Evolutionary conservation across 2,113 vertebrate species (phyloP).

Genomic region (Falco punctatus): DNA sequence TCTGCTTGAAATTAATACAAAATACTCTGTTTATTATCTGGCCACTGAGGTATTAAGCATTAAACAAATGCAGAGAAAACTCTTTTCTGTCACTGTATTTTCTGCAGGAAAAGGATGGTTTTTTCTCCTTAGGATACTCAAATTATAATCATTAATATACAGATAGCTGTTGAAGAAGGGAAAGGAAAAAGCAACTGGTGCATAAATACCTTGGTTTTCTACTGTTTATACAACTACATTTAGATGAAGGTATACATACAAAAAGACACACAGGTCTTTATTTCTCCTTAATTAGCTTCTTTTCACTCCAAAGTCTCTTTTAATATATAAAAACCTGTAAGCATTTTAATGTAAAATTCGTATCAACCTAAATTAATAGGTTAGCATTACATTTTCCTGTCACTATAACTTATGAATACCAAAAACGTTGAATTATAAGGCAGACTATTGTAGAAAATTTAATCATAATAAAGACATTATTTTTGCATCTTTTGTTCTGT

Average conservation of each 20-base stretch:
- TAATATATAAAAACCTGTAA: slow-evolving; percentile 35
- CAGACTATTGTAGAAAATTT: background rate
- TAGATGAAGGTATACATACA: background rate
- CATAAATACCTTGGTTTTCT: slow-evolving; percentile 25
- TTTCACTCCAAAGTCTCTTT: slow-evolving; percentile 19
- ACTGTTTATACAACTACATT: background rate
- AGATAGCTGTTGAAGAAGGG: background rate
- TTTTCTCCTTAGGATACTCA: background rate
- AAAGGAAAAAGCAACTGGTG: background rate
- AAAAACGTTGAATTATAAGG: background rate
- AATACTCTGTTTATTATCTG: background rate
- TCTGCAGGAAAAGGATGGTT: background rate
- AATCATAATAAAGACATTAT: background rate
- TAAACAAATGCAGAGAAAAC: background rate
- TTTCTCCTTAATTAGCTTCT: slow-evolving; percentile 47
- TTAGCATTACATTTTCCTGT: slow-evolving; percentile 23
- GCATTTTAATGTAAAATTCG: slow-evolving; percentile 35
- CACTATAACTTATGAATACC: slow-evolving; percentile 7
- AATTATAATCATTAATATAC: background rate
- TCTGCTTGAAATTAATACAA: slow-evolving; percentile 7
- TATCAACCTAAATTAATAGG: background rate
- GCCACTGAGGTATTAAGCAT: background rate
- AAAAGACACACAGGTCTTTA: background rate
- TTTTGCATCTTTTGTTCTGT: background rate
- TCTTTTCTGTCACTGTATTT: background rate